These are phyloP conservation scores for Yoshiicerus persimilis DNA, from an alignment of 1,140 invertebrate genomes.

Conservation along the genomic window DNA sequence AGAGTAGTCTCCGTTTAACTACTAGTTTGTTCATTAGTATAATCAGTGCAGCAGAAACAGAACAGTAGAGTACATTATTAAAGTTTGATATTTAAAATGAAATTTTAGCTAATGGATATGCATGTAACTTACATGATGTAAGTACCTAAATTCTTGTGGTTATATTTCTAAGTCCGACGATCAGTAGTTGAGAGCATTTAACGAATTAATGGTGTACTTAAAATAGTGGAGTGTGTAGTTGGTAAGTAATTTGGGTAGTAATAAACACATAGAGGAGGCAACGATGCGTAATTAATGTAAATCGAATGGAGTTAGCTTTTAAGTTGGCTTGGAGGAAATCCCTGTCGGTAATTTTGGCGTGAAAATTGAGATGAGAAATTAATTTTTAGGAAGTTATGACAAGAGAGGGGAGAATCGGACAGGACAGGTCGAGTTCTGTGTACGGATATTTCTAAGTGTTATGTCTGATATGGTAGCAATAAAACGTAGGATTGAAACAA, in stretches of 20 bases:
- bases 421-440: background rate
- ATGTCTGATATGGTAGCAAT: background rate
- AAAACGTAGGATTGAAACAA: background rate
- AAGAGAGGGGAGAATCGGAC: background rate
- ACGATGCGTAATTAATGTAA: background rate
- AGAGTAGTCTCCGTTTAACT: background rate
- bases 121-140: background rate
- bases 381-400: background rate
- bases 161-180: background rate
- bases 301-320: background rate
- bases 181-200: background rate
- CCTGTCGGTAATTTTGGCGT: background rate
- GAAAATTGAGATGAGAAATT: background rate
- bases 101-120: background rate
- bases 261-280: background rate
- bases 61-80: background rate
- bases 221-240: background rate
- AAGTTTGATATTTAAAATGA: background rate
- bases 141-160: background rate
- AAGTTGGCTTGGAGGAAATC: background rate
- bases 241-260: background rate
- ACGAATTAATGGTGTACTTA: background rate
- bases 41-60: background rate
- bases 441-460: background rate
- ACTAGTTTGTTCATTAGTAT: background rate